These are phyloP conservation scores for Thalassoma bifasciatum DNA, from an alignment of 2,113 vertebrate genomes.

Conservation along the genomic window DNA sequence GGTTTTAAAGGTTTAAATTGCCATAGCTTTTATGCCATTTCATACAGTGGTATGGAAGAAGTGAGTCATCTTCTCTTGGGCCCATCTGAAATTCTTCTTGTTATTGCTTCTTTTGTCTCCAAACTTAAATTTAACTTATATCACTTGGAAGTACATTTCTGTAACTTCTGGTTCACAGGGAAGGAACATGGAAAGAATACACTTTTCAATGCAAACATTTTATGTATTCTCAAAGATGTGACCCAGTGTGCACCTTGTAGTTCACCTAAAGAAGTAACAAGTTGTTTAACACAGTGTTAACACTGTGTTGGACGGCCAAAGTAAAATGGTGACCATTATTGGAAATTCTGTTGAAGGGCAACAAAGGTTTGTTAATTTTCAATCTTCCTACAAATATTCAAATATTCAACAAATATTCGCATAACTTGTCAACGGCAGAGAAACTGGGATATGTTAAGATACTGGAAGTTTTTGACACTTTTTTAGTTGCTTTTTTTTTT, in stretches of 20 bases:
- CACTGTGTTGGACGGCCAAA: no score
- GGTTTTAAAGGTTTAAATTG: conserved; percentile 32
- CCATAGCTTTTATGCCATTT: background rate
- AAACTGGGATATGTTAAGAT: no score
- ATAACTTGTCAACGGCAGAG: no score
- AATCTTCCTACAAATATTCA: no score
- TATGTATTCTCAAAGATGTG: conserved; percentile 8
- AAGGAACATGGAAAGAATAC: background rate
- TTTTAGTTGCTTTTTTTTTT: no score
- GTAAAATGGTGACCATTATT: no score
- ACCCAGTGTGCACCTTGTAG: background rate
- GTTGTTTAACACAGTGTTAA: background rate
- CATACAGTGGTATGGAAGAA: background rate
- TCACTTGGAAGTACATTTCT: background rate
- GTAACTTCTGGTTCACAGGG: background rate
- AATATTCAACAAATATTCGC: no score
- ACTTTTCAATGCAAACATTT: background rate
- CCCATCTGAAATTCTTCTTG: background rate
- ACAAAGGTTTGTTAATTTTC: no score
- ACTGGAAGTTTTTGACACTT: no score
- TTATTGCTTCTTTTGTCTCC: background rate
- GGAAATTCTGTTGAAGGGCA: no score
- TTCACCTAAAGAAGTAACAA: background rate
- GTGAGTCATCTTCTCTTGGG: background rate
- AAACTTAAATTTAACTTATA: background rate